Evolutionary conservation across 1,140 invertebrate species (phyloP), one percentile per base, ranked within the genome.

Genomic region (Choristoneura fumiferana): DNA sequence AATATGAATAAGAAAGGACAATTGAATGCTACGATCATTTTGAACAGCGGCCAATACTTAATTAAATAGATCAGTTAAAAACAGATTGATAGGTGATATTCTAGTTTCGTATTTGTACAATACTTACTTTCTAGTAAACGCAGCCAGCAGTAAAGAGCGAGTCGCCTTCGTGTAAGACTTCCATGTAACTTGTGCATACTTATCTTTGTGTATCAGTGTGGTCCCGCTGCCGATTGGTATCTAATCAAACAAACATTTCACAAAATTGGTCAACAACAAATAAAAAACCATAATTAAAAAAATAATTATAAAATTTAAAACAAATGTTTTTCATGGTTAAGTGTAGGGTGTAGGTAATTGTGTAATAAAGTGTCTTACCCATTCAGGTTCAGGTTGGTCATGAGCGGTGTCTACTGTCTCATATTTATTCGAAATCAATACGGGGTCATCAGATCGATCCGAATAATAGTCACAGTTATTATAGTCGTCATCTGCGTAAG

Each of bases 111-210:
- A n/a, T 13, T 33, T 34, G 33, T 35, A 33, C 53, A n/a, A n/a
- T 59, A 62, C 38, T 45, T 83, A 90, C 88, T 75, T 81, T 67
- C 86, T 73, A 3, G 88, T 73, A 64, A 90, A 90, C 14, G 76
- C 69, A 8, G 87, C 87, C 57, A 87, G 52, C 10, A 90, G 63
- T 52, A 90, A 61, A n/a, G 84, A 81, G 49, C 88, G 63, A 18
- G 87, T 90, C 4, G 88, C 87, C 12, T 78, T 69, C 0, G 87
- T 86, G 38, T 89, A 89, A 6, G 87, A 89, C 60, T 71, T 81
- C 88, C 88, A 90, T 57, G 89, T 87, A 0, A 90, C 77, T 71
- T 84, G 85, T 18, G 65, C 74, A 60, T 69, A 89, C 60, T 85
- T 80, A 33, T 87, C 81, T 57, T 63, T 76, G 54, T 79, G 83